Evolutionary conservation across 2,113 vertebrate genomes (phyloP).

Genomic region (Rhinoptilus africanus): DNA sequence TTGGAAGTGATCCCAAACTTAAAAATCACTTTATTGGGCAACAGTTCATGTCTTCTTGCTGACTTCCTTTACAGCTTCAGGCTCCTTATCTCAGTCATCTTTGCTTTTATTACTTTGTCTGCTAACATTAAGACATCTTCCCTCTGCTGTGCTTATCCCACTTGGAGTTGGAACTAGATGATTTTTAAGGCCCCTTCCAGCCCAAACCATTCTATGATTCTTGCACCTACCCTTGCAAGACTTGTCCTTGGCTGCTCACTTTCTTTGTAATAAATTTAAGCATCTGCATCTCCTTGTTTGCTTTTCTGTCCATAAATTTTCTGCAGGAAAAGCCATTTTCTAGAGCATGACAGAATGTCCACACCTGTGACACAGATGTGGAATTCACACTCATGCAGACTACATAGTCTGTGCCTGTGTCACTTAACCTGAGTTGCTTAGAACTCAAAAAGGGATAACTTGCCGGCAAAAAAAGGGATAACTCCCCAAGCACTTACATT

Average conservation of each 20-base stretch:
- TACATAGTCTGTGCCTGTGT: accelerated
- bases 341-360: neutral
- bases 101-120: neutral
- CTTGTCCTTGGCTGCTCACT: neutral
- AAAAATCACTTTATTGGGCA: neutral
- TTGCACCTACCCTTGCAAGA: neutral
- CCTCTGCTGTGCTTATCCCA: neutral
- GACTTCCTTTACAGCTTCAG: neutral
- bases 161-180: too few species aligned
- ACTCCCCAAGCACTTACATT: neutral
- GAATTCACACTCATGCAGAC: neutral
- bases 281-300: neutral
- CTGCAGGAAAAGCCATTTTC: neutral
- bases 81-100: neutral
- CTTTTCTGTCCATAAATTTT: neutral
- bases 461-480: neutral
- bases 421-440: neutral
- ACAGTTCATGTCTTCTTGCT: neutral
- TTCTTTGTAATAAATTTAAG: neutral
- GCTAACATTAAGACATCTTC: neutral
- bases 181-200: too few species aligned
- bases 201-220: neutral
- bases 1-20: slow-evolving; percentile 12
- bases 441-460: neutral
- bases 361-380: neutral